phyloP scores from a whole-genome alignment of 2,113 vertebrate species.

The Desmodus rotundus region DNA sequence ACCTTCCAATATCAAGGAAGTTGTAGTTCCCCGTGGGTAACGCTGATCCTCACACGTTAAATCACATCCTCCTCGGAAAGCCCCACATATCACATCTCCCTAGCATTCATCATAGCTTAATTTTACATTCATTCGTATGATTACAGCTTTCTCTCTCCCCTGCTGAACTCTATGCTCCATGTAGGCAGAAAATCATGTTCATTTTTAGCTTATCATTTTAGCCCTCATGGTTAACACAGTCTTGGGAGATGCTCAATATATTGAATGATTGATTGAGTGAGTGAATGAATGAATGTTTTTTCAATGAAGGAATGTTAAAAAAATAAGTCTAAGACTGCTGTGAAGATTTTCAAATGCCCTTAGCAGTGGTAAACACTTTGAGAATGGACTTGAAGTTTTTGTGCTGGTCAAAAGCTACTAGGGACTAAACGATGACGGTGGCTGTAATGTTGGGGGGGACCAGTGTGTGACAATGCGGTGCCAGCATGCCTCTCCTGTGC shows the following conservation, averaged over 20 bases:
- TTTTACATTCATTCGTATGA: not conserved
- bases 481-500: not conserved
- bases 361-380: not conserved
- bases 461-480: not conserved
- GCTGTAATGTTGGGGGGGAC: not conserved
- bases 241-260: not conserved
- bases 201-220: not conserved
- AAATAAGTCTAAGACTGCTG: not conserved
- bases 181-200: not conserved
- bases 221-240: not conserved
- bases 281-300: not conserved
- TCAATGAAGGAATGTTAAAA: not conserved
- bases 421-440: not conserved
- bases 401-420: not conserved
- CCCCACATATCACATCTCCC: not conserved
- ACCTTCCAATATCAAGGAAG: not conserved
- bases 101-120: not conserved
- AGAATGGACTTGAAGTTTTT: not conserved
- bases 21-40: not conserved
- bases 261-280: not conserved
- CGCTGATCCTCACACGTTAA: not conserved
- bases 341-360: not conserved
- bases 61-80: not conserved
- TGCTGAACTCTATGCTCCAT: not conserved
- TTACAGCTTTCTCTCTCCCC: not conserved